These are phyloP conservation scores for Dendronephthya gigantea DNA, from an alignment of 64 coral and sea anemone genomes.

Conservation along the genomic window DNA sequence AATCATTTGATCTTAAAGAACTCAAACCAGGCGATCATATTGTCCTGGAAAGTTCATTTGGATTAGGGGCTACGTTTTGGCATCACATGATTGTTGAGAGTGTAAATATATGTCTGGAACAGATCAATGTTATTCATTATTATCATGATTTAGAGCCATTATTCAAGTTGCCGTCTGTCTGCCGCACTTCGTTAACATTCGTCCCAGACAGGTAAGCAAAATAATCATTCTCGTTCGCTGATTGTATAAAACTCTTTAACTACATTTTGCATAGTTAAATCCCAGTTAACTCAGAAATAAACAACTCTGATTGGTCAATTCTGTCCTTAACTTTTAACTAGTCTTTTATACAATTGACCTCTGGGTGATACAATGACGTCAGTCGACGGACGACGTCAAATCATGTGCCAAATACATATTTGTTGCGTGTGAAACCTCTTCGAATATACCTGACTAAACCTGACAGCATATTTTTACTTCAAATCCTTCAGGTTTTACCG, in stretches of 20 bases:
- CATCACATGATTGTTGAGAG: slow-evolving; percentile 48
- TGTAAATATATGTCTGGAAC: not conserved
- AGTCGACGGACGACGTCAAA: no score
- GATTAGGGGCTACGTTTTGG: not conserved
- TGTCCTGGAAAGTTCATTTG: not conserved
- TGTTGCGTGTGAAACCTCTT: no score
- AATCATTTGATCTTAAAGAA: not conserved
- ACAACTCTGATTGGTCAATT: not conserved
- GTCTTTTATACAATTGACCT: not conserved
- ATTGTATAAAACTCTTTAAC: not conserved
- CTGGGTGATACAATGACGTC: no score
- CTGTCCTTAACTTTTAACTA: no score
- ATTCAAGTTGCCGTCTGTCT: not conserved
- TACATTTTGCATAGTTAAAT: no score
- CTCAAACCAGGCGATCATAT: not conserved
- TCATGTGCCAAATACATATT: no score
- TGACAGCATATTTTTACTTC: not conserved
- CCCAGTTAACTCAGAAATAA: no score
- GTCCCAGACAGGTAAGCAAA: not conserved
- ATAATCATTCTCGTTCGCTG: not conserved
- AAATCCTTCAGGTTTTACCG: slow-evolving; percentile 11
- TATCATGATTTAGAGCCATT: not conserved
- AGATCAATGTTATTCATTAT: slow-evolving; percentile 42
- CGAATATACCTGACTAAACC: no score
- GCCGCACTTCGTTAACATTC: not conserved